Evolutionary conservation across 2,797 vertebrate genomes (phyloP).

Genomic region (Remorina albescens): DNA sequence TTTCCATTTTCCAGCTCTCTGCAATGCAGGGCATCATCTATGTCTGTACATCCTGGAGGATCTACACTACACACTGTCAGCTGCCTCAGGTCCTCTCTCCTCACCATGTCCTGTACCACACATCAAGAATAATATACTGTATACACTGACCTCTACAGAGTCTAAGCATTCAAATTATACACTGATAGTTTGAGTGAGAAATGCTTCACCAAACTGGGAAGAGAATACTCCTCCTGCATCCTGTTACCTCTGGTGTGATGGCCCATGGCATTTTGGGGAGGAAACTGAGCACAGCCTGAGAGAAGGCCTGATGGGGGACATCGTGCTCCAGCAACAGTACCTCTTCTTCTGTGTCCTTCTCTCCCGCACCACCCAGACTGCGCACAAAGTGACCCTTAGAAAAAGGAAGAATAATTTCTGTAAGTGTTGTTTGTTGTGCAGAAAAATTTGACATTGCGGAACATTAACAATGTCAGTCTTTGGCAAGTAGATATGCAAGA

Average conservation of each 20-base stretch:
- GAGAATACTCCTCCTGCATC: neutral
- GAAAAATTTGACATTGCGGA: neutral
- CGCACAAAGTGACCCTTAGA: conserved; percentile 96
- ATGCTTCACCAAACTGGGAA: neutral
- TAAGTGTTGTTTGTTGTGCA: no score
- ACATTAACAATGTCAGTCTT: neutral
- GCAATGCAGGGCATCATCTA: conserved; percentile 95
- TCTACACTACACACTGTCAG: conserved; percentile 95
- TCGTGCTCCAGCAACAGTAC: conserved; percentile 97
- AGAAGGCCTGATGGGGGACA: conserved; percentile 96
- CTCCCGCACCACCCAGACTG: conserved; percentile 91
- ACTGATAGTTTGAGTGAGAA: neutral
- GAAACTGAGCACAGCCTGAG: conserved; percentile 93
- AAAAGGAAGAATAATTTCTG: neutral
- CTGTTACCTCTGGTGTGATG: conserved; percentile 90
- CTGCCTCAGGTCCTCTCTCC: conserved; percentile 90
- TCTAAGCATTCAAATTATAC: neutral
- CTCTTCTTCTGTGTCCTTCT: conserved; percentile 95
- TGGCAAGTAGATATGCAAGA: neutral
- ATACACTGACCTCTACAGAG: neutral
- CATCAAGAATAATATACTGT: conserved; percentile 4
- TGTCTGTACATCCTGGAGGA: conserved; percentile 97
- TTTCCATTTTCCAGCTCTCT: conserved; percentile 91
- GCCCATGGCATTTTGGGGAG: conserved; percentile 95
- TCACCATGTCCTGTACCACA: conserved; percentile 88